These are phyloP conservation scores for Platyscapa corneri DNA, from an alignment of 1,140 invertebrate genomes.

Conservation along the genomic window DNA sequence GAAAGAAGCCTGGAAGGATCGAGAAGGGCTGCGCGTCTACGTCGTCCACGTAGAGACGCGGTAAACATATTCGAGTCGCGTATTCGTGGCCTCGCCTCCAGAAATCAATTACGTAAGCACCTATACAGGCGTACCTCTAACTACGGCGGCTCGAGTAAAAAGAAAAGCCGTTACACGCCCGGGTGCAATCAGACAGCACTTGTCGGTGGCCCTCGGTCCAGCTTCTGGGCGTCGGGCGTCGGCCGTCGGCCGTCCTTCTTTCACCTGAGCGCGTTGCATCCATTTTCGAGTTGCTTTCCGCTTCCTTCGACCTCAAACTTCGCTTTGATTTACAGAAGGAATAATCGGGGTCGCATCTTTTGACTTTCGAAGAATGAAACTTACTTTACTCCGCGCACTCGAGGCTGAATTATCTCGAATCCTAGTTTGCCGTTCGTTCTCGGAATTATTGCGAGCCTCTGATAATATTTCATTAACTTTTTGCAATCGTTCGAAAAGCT, in stretches of 20 bases:
- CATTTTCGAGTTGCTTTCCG: not conserved
- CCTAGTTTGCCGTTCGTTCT: too few relatives aligned
- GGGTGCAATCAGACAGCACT: not conserved
- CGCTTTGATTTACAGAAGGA: too few relatives aligned
- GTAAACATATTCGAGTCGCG: constrained; percentile 11
- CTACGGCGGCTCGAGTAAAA: too few relatives aligned
- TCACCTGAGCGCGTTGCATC: not conserved
- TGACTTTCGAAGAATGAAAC: too few relatives aligned
- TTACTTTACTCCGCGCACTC: too few relatives aligned
- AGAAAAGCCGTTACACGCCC: not conserved
- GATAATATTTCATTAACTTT: too few relatives aligned
- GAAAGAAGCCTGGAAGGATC: not conserved
- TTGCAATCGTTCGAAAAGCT: too few relatives aligned
- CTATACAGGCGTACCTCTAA: not conserved
- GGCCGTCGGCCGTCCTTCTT: not conserved
- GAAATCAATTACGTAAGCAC: constrained; percentile 37
- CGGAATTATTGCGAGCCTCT: too few relatives aligned
- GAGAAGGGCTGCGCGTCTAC: not conserved
- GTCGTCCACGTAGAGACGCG: not conserved
- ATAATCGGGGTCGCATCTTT: too few relatives aligned
- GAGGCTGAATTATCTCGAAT: too few relatives aligned
- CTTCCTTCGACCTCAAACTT: not conserved
- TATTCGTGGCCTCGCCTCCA: not conserved
- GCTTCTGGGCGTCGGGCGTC: not conserved
- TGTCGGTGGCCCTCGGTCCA: not conserved